phyloP scores from a whole-genome alignment of 2,888 invertebrate species.

The Pinctada fucata region DNA sequence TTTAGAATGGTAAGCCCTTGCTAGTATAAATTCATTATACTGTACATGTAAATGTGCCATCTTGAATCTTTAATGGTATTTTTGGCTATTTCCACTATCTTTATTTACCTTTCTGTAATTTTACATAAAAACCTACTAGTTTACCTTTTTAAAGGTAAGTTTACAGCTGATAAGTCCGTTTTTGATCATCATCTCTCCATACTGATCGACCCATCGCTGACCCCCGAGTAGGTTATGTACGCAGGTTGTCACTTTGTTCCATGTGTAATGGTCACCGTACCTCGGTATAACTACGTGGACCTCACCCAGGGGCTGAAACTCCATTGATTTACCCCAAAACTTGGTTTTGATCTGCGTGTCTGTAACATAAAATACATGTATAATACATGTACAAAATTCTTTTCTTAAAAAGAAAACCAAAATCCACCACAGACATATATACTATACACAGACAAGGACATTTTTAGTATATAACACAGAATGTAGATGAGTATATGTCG shows the following conservation, averaged over 20 bases:
- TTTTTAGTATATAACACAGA: too few species aligned
- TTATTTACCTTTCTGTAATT: too few species aligned
- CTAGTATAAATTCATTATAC: too few species aligned
- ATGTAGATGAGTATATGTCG: too few species aligned
- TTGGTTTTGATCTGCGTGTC: constrained; percentile 90
- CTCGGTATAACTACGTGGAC: constrained; percentile 82
- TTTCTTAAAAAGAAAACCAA: not conserved
- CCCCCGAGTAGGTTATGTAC: constrained; percentile 90
- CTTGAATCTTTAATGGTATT: too few species aligned
- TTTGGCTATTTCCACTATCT: too few species aligned
- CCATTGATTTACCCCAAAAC: constrained; percentile 94
- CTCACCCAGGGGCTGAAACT: constrained; percentile 87
- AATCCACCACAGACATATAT: too few species aligned
- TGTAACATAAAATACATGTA: constrained; percentile 43
- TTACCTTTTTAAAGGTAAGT: constrained; percentile 88
- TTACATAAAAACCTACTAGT: constrained; percentile 26
- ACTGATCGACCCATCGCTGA: constrained; percentile 91
- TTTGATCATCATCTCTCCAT: constrained; percentile 86
- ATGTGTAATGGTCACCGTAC: constrained; percentile 84
- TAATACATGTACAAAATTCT: too few species aligned
- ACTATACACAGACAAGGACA: too few species aligned
- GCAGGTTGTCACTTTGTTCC: constrained; percentile 91
- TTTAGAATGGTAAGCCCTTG: too few species aligned
- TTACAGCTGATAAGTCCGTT: constrained; percentile 83
- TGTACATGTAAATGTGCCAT: too few species aligned